Conservation (phyloP, 2,113 vertebrate genomes). For the Zingel zingel region DNA sequence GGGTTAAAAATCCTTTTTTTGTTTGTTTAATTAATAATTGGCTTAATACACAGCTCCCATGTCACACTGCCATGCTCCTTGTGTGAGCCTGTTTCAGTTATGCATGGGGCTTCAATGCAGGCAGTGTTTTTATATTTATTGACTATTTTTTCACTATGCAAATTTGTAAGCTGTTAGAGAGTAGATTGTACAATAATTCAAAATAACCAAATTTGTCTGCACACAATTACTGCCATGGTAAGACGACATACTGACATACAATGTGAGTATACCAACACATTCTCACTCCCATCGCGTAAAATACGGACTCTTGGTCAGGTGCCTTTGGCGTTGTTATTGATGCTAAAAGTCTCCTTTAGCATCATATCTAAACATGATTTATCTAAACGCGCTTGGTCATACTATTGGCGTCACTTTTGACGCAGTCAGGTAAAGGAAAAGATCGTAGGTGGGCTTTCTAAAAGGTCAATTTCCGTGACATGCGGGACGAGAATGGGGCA, state of each 20-base stretch:
- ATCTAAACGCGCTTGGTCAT: too few species aligned
- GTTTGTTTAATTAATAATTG: neutral
- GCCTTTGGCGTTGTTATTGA: too few species aligned
- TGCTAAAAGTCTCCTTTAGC: too few species aligned
- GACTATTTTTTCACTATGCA: neutral
- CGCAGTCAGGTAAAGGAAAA: too few species aligned
- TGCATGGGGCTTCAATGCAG: neutral
- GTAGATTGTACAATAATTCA: neutral
- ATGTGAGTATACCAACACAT: neutral
- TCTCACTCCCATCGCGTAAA: too few species aligned
- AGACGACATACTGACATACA: neutral
- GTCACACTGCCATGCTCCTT: neutral
- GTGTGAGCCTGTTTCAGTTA: neutral
- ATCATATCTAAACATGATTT: too few species aligned
- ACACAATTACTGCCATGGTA: neutral
- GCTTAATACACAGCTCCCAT: neutral
- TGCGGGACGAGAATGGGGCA: too few species aligned
- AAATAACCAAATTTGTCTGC: neutral
- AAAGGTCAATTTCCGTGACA: too few species aligned
- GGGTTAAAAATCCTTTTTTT: neutral
- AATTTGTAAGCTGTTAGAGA: neutral
- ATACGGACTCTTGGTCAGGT: too few species aligned
- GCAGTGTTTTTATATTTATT: too few species aligned
- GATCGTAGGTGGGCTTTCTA: too few species aligned
- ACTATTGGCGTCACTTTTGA: too few species aligned